Evolutionary conservation across 2,888 invertebrate genomes (phyloP).

Genomic region (Polyploca ridens): DNA sequence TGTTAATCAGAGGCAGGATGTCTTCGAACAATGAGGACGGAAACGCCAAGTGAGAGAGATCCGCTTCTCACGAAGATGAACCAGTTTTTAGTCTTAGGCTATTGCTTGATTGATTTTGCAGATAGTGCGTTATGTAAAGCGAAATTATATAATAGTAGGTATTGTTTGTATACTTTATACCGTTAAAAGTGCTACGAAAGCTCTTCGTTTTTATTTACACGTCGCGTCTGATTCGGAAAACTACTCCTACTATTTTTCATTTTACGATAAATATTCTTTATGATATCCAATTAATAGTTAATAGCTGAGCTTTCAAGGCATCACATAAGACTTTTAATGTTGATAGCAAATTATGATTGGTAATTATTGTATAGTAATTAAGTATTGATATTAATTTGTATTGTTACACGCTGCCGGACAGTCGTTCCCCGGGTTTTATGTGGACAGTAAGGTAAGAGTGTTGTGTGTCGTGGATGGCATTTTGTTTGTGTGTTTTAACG

Average conservation of each 20-base stretch:
- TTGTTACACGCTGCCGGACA: conserved; percentile 75
- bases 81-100: conserved; percentile 45
- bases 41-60: conserved; percentile 58
- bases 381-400: conserved; percentile 43
- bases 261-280: no score
- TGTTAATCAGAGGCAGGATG: conserved; percentile 60
- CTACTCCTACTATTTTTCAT: background rate
- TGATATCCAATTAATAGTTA: no score
- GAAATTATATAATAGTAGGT: no score
- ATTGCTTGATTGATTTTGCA: conserved; percentile 38
- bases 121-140: conserved; percentile 7
- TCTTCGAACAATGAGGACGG: conserved; percentile 71
- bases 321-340: no score
- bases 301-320: no score
- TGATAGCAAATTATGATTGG: no score
- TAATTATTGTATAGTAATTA: background rate
- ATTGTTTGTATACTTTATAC: no score
- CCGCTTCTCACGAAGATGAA: conserved; percentile 67
- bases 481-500: background rate
- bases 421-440: conserved; percentile 81
- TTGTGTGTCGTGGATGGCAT: conserved; percentile 23
- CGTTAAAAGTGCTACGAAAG: no score
- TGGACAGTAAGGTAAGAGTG: conserved; percentile 76
- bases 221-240: background rate
- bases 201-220: no score